Conservation (phyloP, 2,113 vertebrate genomes). For the Romanogobio albipinnatus region DNA sequence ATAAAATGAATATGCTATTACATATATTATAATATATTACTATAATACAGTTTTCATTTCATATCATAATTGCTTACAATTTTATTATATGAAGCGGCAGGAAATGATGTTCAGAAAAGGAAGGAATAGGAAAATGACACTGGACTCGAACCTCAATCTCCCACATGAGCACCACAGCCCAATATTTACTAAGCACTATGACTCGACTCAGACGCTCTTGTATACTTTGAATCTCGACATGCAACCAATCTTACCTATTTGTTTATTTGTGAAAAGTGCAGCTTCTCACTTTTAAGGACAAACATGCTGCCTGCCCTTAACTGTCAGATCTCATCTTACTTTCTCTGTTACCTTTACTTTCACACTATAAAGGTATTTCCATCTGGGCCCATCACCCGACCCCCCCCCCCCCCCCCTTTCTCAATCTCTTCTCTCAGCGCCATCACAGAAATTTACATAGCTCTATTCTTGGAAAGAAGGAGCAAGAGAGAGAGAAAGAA, state of each 20-base stretch:
- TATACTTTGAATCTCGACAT: neutral
- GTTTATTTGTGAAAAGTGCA: slow-evolving; percentile 75
- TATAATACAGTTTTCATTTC: neutral
- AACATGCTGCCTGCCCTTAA: slow-evolving; percentile 87
- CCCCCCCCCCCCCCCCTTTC: slow-evolving; percentile 29
- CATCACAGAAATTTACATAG: slow-evolving; percentile 92
- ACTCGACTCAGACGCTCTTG: neutral
- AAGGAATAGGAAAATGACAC: neutral
- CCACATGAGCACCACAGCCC: neutral
- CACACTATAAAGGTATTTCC: slow-evolving; percentile 88
- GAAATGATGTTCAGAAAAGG: neutral
- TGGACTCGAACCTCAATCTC: neutral
- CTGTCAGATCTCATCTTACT: slow-evolving; percentile 87
- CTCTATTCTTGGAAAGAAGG: slow-evolving; percentile 81
- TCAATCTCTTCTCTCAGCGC: slow-evolving; percentile 68
- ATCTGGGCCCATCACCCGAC: slow-evolving; percentile 63
- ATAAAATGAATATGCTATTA: neutral
- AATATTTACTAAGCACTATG: neutral
- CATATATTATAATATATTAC: neutral
- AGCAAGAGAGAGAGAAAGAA: slow-evolving; percentile 69
- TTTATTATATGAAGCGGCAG: neutral
- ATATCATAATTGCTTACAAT: neutral
- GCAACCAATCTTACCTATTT: neutral
- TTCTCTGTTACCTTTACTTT: slow-evolving; percentile 27
- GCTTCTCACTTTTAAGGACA: slow-evolving; percentile 81